These are phyloP conservation scores for Phoxinus dragarum DNA, from an alignment of 2,797 vertebrate species.

Conservation along the genomic window DNA sequence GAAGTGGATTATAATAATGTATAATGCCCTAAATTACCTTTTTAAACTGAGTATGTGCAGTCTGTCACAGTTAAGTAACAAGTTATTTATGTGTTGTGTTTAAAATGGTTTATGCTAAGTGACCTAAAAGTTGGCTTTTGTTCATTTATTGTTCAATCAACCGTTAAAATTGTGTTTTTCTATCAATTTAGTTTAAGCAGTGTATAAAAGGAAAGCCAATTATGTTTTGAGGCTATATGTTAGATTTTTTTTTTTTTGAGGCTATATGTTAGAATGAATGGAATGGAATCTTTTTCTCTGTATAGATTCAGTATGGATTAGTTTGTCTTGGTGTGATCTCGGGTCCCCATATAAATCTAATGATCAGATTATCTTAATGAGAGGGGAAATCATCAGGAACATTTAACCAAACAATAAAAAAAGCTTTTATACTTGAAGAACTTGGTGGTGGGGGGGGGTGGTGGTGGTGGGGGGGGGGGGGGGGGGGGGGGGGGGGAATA, in stretches of 20 bases:
- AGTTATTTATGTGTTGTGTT: too few species aligned
- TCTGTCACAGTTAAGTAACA: too few species aligned
- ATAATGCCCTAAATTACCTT: too few species aligned
- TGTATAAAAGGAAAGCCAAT: too few species aligned
- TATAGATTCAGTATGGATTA: neutral
- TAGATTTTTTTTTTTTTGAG: neutral
- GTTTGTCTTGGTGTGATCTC: constrained; percentile 3
- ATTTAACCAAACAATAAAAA: neutral
- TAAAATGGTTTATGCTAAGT: too few species aligned
- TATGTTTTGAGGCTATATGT: neutral
- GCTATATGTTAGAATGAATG: neutral
- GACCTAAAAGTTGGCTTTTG: neutral
- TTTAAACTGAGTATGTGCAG: too few species aligned
- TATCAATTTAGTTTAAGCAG: too few species aligned
- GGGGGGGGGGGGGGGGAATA: too few species aligned
- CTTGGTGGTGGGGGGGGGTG: neutral
- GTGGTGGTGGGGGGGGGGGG: neutral
- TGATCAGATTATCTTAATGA: neutral
- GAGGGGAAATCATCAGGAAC: neutral
- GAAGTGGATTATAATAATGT: too few species aligned
- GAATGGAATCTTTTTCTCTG: neutral
- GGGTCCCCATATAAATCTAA: neutral
- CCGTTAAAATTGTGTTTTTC: neutral
- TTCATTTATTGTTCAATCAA: neutral
- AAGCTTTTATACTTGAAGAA: constrained; percentile 6